Conservation (phyloP, 2,113 vertebrate genomes). For the Oreochromis aureus region DNA sequence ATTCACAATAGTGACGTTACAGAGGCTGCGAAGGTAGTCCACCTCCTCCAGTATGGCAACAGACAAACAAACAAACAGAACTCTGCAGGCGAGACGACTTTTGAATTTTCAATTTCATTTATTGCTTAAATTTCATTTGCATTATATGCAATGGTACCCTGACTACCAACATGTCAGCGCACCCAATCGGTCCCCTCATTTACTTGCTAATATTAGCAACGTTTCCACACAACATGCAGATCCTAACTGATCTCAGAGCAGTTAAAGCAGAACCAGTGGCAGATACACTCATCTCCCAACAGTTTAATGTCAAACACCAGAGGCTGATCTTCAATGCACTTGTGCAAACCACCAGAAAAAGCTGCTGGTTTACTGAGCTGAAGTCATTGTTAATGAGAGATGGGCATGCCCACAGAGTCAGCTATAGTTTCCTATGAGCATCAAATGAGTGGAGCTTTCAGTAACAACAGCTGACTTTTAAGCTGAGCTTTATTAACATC, state of each 20-base stretch:
- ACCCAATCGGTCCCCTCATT: too few relatives aligned
- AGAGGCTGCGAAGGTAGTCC: too few relatives aligned
- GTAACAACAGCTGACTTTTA: not conserved
- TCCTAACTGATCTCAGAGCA: not conserved
- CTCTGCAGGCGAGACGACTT: too few relatives aligned
- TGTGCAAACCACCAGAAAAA: not conserved
- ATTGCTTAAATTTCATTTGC: too few relatives aligned
- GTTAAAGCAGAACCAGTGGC: not conserved
- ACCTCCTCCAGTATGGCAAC: too few relatives aligned
- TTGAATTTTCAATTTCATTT: too few relatives aligned
- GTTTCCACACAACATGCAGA: not conserved
- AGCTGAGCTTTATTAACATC: not conserved
- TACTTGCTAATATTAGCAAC: too few relatives aligned
- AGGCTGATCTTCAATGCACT: not conserved
- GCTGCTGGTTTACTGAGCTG: not conserved
- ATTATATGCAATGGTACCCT: too few relatives aligned
- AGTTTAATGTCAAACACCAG: not conserved
- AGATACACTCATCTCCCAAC: not conserved
- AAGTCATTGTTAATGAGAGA: not conserved
- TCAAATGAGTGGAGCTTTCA: not conserved
- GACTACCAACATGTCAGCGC: too few relatives aligned
- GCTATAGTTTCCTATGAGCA: not conserved
- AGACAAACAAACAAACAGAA: too few relatives aligned
- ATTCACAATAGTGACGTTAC: too few relatives aligned
- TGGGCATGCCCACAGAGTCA: not conserved